Conservation (phyloP, 1,140 invertebrate species). For the Holotrichia oblita region DNA sequence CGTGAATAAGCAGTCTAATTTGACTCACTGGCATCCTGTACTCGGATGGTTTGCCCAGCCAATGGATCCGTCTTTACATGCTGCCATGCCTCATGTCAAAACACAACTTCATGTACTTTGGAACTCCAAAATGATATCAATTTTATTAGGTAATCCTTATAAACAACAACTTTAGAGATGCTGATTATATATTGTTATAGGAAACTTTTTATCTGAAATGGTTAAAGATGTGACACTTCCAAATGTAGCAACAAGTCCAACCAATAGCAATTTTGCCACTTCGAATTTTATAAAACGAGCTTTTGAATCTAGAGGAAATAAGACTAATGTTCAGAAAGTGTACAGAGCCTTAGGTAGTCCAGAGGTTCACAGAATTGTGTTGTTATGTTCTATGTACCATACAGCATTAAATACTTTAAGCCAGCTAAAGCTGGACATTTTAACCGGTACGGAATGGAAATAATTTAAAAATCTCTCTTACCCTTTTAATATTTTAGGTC, state of each 20-base stretch:
- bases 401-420: slow-evolving; percentile 88
- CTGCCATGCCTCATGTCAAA: slow-evolving; percentile 82
- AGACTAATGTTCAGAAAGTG: slow-evolving; percentile 69
- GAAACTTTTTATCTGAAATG: slow-evolving; percentile 63
- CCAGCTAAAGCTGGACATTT: slow-evolving; percentile 92
- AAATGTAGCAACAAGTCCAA: slow-evolving; percentile 39
- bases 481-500: slow-evolving; percentile 66
- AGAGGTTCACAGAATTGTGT: slow-evolving; percentile 81
- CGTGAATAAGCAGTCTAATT: slow-evolving; percentile 83
- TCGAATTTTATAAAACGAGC: slow-evolving; percentile 64
- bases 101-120: slow-evolving; percentile 87
- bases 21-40: slow-evolving; percentile 97
- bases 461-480: background rate
- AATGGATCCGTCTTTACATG: slow-evolving; percentile 83
- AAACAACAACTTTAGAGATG: background rate
- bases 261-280: slow-evolving; percentile 58
- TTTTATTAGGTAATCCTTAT: slow-evolving; percentile 58
- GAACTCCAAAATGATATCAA: slow-evolving; percentile 68
- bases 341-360: slow-evolving; percentile 80
- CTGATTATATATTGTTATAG: slow-evolving; percentile 49
- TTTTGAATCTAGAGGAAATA: slow-evolving; percentile 65
- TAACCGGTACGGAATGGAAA: slow-evolving; percentile 82
- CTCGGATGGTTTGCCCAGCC: slow-evolving; percentile 96
- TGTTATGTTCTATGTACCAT: slow-evolving; percentile 92
- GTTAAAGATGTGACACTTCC: slow-evolving; percentile 62